Conservation (phyloP, 2,113 vertebrate genomes). For the Nettapus auritus region DNA sequence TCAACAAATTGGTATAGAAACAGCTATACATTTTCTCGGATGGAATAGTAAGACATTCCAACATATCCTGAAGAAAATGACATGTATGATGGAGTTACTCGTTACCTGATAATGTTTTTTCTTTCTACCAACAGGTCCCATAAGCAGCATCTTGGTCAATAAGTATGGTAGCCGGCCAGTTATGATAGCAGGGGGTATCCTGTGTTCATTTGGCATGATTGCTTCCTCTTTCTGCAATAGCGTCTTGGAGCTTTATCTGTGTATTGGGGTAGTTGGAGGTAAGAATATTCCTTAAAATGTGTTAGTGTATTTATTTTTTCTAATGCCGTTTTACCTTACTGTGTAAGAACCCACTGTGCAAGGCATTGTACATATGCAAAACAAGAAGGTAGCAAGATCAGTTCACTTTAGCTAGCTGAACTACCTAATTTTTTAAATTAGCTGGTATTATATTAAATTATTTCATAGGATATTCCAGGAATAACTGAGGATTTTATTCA, state of each 20-base stretch:
- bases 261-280: constrained; percentile 92
- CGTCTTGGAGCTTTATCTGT: constrained; percentile 89
- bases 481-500: constrained; percentile 26
- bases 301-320: not conserved
- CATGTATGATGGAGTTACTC: not conserved
- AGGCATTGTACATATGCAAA: not conserved
- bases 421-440: constrained; percentile 12
- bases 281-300: constrained; percentile 59
- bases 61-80: not conserved
- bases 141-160: constrained; percentile 96
- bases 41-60: not conserved
- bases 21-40: not conserved
- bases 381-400: not conserved
- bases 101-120: not conserved
- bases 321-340: not conserved
- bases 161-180: constrained; percentile 93
- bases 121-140: constrained; percentile 81
- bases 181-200: constrained; percentile 88
- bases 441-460: not conserved
- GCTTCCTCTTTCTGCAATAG: constrained; percentile 89
- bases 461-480: not conserved
- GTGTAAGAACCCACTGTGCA: not conserved
- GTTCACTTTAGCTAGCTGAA: not conserved
- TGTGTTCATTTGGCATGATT: constrained; percentile 90
- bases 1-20: not conserved